Conservation (phyloP, 1,140 invertebrate species). For the Limonius californicus region DNA sequence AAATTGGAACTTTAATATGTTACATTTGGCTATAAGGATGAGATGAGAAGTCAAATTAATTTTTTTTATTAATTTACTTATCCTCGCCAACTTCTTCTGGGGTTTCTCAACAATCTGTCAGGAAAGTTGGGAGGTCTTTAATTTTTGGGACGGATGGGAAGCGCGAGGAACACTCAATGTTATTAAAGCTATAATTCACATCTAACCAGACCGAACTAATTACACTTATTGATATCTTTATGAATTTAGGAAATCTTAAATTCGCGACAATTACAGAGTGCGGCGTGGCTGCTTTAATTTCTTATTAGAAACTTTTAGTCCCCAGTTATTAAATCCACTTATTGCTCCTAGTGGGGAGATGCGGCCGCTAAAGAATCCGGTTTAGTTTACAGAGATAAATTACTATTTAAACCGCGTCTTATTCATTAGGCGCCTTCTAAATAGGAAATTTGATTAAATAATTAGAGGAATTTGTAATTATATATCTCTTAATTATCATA, state of each 20-base stretch:
- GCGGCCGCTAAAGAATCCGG: not conserved
- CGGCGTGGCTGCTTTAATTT: slow-evolving; percentile 23
- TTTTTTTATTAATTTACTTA: too few species aligned
- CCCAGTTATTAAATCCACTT: slow-evolving; percentile 22
- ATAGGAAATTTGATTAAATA: not conserved
- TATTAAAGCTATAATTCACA: slow-evolving; percentile 4
- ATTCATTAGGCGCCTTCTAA: not conserved
- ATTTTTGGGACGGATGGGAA: too few species aligned
- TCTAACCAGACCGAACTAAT: slow-evolving; percentile 26
- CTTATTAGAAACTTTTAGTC: slow-evolving; percentile 28
- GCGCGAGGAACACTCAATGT: not conserved
- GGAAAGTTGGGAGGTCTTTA: too few species aligned
- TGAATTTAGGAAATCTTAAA: slow-evolving; percentile 35
- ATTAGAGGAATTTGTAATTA: not conserved
- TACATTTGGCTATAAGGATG: too few species aligned
- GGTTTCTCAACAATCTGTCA: too few species aligned
- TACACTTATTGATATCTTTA: slow-evolving; percentile 36
- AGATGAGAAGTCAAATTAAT: too few species aligned
- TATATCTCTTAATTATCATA: not conserved
- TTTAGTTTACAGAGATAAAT: slow-evolving; percentile 1
- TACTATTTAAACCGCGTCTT: slow-evolving; percentile 1
- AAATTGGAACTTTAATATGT: too few species aligned
- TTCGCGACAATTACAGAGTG: slow-evolving; percentile 28
- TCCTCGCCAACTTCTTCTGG: too few species aligned
- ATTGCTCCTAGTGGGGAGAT: slow-evolving; percentile 8